phyloP scores from a whole-genome alignment of 2,797 vertebrate species.

The Notolepis coatsorum region DNA sequence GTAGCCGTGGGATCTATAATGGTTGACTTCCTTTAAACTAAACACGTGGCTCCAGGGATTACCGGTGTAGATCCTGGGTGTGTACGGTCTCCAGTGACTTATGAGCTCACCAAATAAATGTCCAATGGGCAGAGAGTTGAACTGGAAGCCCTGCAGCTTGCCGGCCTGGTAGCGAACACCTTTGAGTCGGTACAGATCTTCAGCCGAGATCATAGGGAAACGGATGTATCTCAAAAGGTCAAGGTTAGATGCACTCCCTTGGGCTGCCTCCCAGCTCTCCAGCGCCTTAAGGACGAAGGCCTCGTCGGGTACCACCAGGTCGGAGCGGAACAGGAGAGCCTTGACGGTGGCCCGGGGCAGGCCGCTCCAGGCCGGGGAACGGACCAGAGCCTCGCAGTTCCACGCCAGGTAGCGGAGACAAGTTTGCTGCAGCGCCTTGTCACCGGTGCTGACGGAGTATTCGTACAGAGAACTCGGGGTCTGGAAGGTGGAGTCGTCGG shows the following conservation, averaged over 20 bases:
- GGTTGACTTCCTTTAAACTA: neutral
- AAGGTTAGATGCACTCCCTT: neutral
- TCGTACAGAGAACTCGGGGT: conserved; percentile 54
- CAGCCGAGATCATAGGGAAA: conserved; percentile 71
- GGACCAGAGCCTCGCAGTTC: conserved; percentile 66
- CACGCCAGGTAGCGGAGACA: conserved; percentile 71
- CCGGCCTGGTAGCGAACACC: conserved; percentile 32
- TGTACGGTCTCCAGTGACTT: conserved; percentile 30
- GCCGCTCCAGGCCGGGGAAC: conserved; percentile 47
- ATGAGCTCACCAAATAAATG: conserved; percentile 36
- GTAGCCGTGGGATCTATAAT: neutral
- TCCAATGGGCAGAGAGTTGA: conserved; percentile 58
- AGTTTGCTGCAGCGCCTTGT: conserved; percentile 51
- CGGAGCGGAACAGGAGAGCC: conserved; percentile 59
- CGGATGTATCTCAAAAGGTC: conserved; percentile 53
- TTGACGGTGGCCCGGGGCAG: conserved; percentile 40
- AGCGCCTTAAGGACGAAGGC: conserved; percentile 57
- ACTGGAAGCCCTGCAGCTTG: conserved; percentile 64
- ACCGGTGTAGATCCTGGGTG: conserved; percentile 51
- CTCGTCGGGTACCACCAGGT: conserved; percentile 65
- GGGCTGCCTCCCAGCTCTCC: conserved; percentile 58
- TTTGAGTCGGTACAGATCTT: conserved; percentile 58
- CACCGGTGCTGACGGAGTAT: conserved; percentile 34
- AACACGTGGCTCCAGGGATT: conserved; percentile 61
- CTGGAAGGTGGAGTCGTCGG: conserved; percentile 62